Conservation (phyloP, 2,797 vertebrate species). For the Dipus sagitta region DNA sequence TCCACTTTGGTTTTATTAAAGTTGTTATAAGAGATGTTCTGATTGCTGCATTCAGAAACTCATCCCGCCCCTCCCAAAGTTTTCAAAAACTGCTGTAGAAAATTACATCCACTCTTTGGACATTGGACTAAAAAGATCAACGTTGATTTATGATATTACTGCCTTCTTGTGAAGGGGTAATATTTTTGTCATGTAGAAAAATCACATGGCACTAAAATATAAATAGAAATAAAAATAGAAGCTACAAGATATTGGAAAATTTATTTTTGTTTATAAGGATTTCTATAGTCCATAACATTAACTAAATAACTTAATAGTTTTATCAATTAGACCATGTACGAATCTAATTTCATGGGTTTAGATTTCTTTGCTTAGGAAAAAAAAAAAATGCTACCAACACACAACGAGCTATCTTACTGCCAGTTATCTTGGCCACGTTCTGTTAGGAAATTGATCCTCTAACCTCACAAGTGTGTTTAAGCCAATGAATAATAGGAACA, state of each 20-base stretch:
- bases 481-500: not conserved
- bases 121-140: too few relatives aligned
- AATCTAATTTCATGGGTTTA: not conserved
- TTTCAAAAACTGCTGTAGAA: too few relatives aligned
- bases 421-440: not conserved
- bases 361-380: constrained; percentile 9
- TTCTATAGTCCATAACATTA: not conserved
- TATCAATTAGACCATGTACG: not conserved
- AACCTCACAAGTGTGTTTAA: not conserved
- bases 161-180: too few relatives aligned
- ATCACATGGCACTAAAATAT: not conserved
- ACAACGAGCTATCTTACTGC: not conserved
- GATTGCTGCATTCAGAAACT: too few relatives aligned
- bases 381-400: not conserved
- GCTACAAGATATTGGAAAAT: not conserved
- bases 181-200: too few relatives aligned
- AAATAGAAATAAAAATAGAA: not conserved
- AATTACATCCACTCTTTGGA: too few relatives aligned
- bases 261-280: not conserved
- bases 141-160: too few relatives aligned
- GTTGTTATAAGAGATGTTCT: too few relatives aligned
- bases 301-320: not conserved
- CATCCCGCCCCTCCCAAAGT: too few relatives aligned
- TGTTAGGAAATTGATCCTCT: not conserved
- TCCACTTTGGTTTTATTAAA: too few relatives aligned